Evolutionary conservation across 2,113 vertebrate species (phyloP).

Genomic region (Dendropsophus ebraccatus): DNA sequence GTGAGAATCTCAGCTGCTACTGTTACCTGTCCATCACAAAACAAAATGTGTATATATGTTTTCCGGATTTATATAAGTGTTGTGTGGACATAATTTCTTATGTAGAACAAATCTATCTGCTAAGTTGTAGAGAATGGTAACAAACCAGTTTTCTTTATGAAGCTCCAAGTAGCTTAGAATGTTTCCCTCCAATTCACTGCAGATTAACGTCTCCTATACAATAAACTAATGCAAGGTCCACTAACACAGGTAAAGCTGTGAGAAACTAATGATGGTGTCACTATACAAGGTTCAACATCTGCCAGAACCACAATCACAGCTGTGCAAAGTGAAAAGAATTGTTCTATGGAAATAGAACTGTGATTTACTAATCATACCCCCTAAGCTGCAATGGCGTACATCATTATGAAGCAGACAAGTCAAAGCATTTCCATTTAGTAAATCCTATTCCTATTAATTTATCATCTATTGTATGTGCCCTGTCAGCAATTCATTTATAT

Average conservation of each 20-base stretch:
- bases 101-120: background rate
- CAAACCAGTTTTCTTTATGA: background rate
- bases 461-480: background rate
- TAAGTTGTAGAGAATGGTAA: background rate
- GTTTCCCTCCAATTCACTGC: background rate
- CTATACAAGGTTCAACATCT: constrained; percentile 1
- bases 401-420: background rate
- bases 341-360: background rate
- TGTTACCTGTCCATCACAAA: constrained; percentile 61
- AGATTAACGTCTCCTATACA: background rate
- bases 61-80: constrained; percentile 31
- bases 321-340: background rate
- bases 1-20: constrained; percentile 61
- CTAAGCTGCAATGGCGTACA: background rate
- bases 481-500: background rate
- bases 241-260: constrained; percentile 1
- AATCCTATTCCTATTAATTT: background rate
- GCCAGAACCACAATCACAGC: background rate
- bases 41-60: constrained; percentile 31
- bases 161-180: background rate
- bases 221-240: background rate
- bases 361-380: background rate
- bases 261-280: background rate
- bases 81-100: constrained; percentile 30
- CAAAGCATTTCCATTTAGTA: background rate